Evolutionary conservation across 2,888 invertebrate species (phyloP).

Genomic region (Andrena chrysosceles): DNA sequence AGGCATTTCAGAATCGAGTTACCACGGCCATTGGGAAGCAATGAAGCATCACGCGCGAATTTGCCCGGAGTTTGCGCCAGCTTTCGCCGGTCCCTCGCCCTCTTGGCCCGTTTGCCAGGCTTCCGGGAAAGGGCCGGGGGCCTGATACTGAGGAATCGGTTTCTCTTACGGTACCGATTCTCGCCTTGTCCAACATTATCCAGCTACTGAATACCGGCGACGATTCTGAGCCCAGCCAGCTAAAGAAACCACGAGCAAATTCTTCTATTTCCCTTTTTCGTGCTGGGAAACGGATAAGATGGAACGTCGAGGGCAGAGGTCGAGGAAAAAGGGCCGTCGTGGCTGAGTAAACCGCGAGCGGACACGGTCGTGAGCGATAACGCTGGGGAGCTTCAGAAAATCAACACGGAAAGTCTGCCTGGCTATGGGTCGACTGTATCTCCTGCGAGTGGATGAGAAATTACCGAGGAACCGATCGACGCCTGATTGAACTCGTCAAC

Average conservation of each 20-base stretch:
- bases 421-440: constrained; percentile 16
- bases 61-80: constrained; percentile 44
- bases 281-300: background rate
- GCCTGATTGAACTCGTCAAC: background rate
- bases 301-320: background rate
- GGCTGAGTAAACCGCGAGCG: background rate
- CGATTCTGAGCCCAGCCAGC: background rate
- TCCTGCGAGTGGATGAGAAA: constrained; percentile 8
- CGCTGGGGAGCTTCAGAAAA: background rate
- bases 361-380: background rate
- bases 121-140: constrained; percentile 13
- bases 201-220: background rate
- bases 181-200: constrained; percentile 15
- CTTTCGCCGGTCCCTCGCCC: constrained; percentile 27
- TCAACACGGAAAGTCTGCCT: background rate
- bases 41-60: constrained; percentile 59
- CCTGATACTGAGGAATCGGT: constrained; percentile 30
- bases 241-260: background rate
- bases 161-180: constrained; percentile 6
- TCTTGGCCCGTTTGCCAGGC: constrained; percentile 2
- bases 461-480: constrained; percentile 2
- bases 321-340: too few relatives aligned
- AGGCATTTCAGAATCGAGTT: constrained; percentile 58
- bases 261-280: background rate
- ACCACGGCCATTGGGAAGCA: constrained; percentile 57